Conservation (phyloP, 2,113 vertebrate species). For the Lepus americanus region DNA sequence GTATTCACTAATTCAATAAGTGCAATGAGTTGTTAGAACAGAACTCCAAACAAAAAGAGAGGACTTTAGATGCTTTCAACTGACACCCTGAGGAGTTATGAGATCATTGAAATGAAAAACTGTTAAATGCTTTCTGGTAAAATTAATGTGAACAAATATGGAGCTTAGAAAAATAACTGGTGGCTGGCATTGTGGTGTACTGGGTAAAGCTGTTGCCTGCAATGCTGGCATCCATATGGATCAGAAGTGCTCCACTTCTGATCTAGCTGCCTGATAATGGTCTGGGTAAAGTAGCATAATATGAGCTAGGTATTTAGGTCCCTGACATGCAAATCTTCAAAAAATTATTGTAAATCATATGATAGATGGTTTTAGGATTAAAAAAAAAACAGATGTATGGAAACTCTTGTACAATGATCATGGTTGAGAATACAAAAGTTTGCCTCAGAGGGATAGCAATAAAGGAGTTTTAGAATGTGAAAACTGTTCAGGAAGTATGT, state of each 20-base stretch:
- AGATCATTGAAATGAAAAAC: conserved; percentile 1
- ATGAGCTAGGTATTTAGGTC: no score
- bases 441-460: neutral
- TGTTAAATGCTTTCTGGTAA: neutral
- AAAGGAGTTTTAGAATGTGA: neutral
- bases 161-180: neutral
- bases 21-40: neutral
- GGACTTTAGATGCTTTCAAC: neutral
- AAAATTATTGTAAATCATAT: neutral
- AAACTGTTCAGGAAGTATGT: neutral
- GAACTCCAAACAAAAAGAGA: neutral
- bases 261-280: no score
- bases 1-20: neutral
- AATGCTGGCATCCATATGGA: no score
- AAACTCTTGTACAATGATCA: neutral
- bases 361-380: neutral
- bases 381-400: neutral
- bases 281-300: no score
- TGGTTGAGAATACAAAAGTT: neutral
- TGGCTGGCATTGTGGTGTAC: no score
- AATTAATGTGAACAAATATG: neutral
- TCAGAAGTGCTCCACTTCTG: no score
- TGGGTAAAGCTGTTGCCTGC: no score
- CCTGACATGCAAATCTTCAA: no score
- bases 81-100: neutral